Base-by-base conservation (phyloP, 1,140 invertebrate species). In the Cydia splendana region DNA sequence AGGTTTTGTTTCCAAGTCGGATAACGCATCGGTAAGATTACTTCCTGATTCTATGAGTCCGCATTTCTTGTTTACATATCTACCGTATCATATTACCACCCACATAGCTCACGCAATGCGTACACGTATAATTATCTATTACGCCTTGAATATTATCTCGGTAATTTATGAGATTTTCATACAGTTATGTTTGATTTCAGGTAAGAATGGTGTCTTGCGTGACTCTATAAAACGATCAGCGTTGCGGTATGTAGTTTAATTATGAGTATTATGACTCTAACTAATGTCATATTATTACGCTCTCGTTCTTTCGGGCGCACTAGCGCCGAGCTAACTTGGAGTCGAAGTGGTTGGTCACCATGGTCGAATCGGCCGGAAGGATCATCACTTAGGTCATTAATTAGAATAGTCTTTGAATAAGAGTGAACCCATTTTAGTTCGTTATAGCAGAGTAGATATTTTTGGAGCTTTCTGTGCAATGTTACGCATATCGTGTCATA, bases 21-120 rank as follows among this genome's bases (percentile, higher is more conserved):
- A 51, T 51, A 51, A 53, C 51, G 15, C 51, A 53, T 53, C 51
- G 15, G 5, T 53, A n/a, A 53, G 4, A 53, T 18, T 18, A n/a
- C 51, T 53, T 53, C n/a, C 51, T 53, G 51, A 18, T 4, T 53
- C 51, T 2, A 13, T 2, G 12, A 4, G 51, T 53, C 51, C 15
- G 51, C 51, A 18, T 18, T 48, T 53, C 51, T 53, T 6, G 4
- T 53, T 53, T 53, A 53, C 51, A 53, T 53, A 18, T 53, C n/a
- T n/a, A 53, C n/a, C 4, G 2, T 5, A 53, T 53, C 6, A 53
- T 53, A n/a, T 53, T 53, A 53, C 57, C 57, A 62, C 57, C 57
- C 57, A 62, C 57, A 10, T 62, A 62, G 57, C 57, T 62, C 57
- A 62, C 57, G 57, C 57, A 62, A 62, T 62, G 57, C 57, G 57